Evolutionary conservation across 2,888 invertebrate species (phyloP).

Genomic region (Brenthis daphne): DNA sequence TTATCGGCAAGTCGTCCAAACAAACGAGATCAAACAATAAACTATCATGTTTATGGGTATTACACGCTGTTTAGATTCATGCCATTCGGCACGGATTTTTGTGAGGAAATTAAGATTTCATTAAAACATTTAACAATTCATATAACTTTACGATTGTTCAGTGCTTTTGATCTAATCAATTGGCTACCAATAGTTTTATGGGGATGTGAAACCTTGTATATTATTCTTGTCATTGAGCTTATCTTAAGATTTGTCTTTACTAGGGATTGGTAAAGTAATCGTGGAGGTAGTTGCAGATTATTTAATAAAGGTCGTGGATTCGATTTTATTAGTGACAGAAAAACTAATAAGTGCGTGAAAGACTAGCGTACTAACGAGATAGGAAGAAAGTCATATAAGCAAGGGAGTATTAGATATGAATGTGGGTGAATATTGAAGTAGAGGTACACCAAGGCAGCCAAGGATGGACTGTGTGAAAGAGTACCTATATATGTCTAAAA

Average conservation of each 20-base stretch:
- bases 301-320: neutral
- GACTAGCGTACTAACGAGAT: no score
- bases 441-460: no score
- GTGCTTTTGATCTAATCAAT: slow-evolving; percentile 17
- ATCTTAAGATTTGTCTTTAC: no score
- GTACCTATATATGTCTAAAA: no score
- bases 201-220: slow-evolving; percentile 13
- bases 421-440: no score
- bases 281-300: no score
- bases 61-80: slow-evolving; percentile 29
- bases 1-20: slow-evolving; percentile 26
- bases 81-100: slow-evolving; percentile 31
- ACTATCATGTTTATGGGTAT: slow-evolving; percentile 25
- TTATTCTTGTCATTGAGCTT: slow-evolving; percentile 1
- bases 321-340: neutral
- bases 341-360: neutral
- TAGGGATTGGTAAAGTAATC: no score
- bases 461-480: no score
- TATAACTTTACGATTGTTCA: slow-evolving; percentile 9
- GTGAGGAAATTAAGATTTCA: slow-evolving; percentile 24
- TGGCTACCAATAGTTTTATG: slow-evolving; percentile 17
- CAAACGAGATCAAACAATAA: slow-evolving; percentile 27
- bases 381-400: no score
- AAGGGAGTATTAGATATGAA: no score
- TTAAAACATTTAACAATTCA: slow-evolving; percentile 21